Percentiles rank a stretch among this genome's conserved stretches.
phyloP scores from a whole-genome alignment of 2,888 invertebrate genomes.

The Ochropleura leucogaster region DNA sequence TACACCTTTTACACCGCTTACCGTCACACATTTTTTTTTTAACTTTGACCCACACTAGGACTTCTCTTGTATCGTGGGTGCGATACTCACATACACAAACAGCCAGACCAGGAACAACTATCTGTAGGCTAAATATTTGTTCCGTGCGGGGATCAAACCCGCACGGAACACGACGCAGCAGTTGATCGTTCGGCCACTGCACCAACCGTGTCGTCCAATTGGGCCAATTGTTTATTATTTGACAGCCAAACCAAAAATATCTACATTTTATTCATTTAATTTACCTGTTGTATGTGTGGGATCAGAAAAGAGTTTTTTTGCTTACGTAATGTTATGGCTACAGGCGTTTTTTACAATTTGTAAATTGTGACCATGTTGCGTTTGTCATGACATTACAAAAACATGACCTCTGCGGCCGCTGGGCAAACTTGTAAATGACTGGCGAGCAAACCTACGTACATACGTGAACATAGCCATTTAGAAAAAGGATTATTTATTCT shows the following conservation, averaged over 20 bases:
- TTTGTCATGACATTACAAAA: background rate
- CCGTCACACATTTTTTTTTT: background rate
- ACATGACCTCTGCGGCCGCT: background rate
- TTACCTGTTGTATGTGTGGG: background rate
- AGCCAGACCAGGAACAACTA: no score
- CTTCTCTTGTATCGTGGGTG: no score
- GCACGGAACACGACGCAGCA: no score
- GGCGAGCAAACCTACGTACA: background rate
- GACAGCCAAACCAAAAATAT: background rate
- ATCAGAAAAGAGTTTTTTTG: background rate
- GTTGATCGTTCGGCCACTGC: no score
- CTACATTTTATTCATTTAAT: background rate
- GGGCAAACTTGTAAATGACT: background rate
- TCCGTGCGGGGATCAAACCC: no score
- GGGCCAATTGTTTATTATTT: background rate
- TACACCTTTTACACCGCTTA: background rate
- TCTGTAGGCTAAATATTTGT: no score
- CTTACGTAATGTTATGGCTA: background rate
- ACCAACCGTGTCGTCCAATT: background rate
- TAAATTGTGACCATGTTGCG: background rate
- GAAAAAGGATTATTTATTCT: background rate
- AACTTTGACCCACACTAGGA: no score
- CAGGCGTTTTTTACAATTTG: constrained; percentile 4
- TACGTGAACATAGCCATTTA: background rate
- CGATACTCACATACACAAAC: no score